Conservation (phyloP, 2,888 invertebrate species). For the Stenodema calcarata region DNA sequence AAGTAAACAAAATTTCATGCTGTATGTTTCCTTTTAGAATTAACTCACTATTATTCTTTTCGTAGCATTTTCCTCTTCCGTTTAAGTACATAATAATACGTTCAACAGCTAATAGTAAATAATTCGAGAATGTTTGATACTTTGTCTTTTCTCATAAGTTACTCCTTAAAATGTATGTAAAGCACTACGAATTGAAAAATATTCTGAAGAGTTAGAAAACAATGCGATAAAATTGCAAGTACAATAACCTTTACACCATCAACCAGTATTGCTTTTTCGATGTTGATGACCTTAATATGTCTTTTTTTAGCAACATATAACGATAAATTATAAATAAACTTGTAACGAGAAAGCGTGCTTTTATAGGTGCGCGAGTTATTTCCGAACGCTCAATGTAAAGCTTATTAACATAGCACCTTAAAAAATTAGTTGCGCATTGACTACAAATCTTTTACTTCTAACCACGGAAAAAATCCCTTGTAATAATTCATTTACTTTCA, state of each 20-base stretch:
- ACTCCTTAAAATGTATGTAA: neutral
- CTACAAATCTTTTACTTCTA: neutral
- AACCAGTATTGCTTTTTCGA: neutral
- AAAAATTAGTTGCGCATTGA: neutral
- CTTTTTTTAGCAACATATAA: neutral
- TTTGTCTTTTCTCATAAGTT: neutral
- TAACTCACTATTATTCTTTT: neutral
- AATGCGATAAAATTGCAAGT: neutral
- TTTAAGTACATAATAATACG: neutral
- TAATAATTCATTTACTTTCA: neutral
- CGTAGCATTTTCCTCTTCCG: neutral
- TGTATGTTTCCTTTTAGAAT: neutral
- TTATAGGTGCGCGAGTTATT: neutral
- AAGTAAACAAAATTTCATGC: neutral
- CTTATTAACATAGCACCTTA: conserved; percentile 12
- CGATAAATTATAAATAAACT: neutral
- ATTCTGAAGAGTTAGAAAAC: neutral
- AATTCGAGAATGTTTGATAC: neutral
- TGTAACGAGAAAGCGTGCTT: neutral
- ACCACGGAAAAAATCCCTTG: neutral
- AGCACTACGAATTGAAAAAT: conserved; percentile 21
- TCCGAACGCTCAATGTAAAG: neutral
- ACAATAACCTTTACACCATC: neutral
- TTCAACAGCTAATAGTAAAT: neutral
- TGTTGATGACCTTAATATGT: neutral